Evolutionary conservation across 2,113 vertebrate species (phyloP), one percentile per base, ranked within the genome.

Genomic region (Galbula dea): DNA sequence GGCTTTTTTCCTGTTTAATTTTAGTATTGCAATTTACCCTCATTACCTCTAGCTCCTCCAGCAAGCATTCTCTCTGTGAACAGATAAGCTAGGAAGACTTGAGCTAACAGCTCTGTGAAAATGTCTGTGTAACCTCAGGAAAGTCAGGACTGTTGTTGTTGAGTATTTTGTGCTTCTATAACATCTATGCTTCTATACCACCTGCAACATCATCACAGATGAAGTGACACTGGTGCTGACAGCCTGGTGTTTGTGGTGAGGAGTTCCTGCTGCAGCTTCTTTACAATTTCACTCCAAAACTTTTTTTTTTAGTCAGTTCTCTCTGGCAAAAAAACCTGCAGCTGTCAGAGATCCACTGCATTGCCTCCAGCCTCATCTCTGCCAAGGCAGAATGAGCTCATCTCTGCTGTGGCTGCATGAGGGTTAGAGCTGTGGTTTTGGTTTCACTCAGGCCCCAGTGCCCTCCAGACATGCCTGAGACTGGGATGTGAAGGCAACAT

Each of bases 31-130:
- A 79, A 83, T 94, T 94, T 83, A 71, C 34, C 27, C 32, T 94
- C n/a, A 67, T 93, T 88, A 80, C 55, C 94, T 89, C 86, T 63
- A 77, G 72, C 59, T 93, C 90, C 79, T 86, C 29, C n/a, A 87
- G 12, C 59, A 88, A 94, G n/a, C 46, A 51, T 85, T 88, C 55
- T 55, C 45, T 45, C 5, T 0, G 0, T 48, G 88, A 77, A 86
- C 26, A 86, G 72, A 34, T 77, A 86, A 94, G 21, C 36, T n/a
- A 55, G n/a, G 43, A 86, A 67, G 68, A 59, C n/a, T 62, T 79
- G 10, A 62, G 39, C 11, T 15, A 77, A 39, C 4, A 55, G 36
- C 46, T 73, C 41, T 77, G 36, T 75, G 84, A 67, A 87, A 83
- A 63, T 10, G 6, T 45, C 6, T 17, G 6, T 43, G 32, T 10